Evolutionary conservation across 2,888 invertebrate genomes (phyloP).

Genomic region (Drosophila demipolita): DNA sequence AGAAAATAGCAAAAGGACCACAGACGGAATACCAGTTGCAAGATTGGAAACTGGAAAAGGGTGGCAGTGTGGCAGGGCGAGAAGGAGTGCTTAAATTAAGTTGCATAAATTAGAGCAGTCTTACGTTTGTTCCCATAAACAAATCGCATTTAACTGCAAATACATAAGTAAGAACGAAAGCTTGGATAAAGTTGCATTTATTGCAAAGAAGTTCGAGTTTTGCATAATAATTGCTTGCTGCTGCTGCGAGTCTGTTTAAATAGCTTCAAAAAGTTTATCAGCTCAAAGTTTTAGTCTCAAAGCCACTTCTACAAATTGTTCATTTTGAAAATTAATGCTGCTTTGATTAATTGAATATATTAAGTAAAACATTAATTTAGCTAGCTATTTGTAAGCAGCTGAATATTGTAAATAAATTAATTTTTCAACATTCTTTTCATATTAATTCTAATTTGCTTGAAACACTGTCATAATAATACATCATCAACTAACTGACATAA

Average conservation of each 20-base stretch:
- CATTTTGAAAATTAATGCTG: neutral
- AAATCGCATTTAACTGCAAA: conserved; percentile 48
- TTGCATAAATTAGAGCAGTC: conserved; percentile 46
- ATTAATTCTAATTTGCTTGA: conserved; percentile 10
- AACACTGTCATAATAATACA: conserved; percentile 26
- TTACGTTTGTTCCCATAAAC: conserved; percentile 31
- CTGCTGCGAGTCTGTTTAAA: neutral
- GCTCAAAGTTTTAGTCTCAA: neutral
- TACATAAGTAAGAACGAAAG: conserved; percentile 38
- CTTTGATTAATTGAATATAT: neutral
- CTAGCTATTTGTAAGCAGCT: neutral
- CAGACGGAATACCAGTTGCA: conserved; percentile 6
- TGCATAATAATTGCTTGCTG: conserved; percentile 53
- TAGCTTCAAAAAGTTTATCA: neutral
- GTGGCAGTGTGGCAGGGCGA: neutral
- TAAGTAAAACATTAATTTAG: neutral
- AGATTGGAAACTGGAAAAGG: neutral
- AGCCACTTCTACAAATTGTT: neutral
- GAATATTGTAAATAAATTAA: neutral
- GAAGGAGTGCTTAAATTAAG: conserved; percentile 35
- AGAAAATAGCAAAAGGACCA: conserved; percentile 11
- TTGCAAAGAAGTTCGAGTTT: conserved; percentile 16
- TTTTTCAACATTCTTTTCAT: neutral
- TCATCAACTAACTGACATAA: conserved; percentile 40
- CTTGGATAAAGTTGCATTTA: conserved; percentile 27